These are phyloP conservation scores for Uropetala carovei DNA, from an alignment of 2,888 invertebrate genomes.

Conservation along the genomic window DNA sequence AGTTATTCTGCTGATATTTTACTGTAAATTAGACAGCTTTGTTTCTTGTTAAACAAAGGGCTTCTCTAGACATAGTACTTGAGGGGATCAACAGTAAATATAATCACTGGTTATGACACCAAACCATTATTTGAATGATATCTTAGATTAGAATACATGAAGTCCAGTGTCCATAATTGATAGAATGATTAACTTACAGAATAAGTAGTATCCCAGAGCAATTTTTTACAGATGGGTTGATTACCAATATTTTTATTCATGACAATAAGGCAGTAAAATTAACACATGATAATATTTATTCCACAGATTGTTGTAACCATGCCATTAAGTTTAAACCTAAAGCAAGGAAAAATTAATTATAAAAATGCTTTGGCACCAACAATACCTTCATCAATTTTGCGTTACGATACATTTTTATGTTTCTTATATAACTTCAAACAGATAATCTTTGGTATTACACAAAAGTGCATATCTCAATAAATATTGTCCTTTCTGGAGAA, in stretches of 20 bases:
- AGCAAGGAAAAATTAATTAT: slow-evolving; percentile 16
- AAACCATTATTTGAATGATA: background rate
- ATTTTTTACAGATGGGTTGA: background rate
- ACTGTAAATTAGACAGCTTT: background rate
- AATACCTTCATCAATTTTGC: slow-evolving; percentile 3
- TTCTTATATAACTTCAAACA: slow-evolving; percentile 11
- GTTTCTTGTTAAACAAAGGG: background rate
- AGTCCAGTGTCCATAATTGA: no score
- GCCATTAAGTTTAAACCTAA: background rate
- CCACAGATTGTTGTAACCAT: slow-evolving; percentile 14
- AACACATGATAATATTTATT: slow-evolving; percentile 39
- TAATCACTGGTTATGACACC: background rate
- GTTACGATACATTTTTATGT: background rate
- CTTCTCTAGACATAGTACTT: background rate
- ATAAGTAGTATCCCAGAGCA: background rate
- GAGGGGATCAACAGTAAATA: background rate
- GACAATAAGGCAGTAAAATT: background rate
- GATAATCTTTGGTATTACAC: background rate
- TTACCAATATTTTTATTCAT: background rate
- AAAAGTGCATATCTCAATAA: background rate
- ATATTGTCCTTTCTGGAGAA: slow-evolving; percentile 11
- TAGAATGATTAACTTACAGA: background rate
- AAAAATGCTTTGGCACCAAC: slow-evolving; percentile 55
- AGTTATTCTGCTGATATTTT: background rate
- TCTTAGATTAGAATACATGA: background rate